Evolutionary conservation across 1,140 invertebrate genomes (phyloP), one percentile per base, ranked within the genome.

Genomic region (Drosophila repletoides): DNA sequence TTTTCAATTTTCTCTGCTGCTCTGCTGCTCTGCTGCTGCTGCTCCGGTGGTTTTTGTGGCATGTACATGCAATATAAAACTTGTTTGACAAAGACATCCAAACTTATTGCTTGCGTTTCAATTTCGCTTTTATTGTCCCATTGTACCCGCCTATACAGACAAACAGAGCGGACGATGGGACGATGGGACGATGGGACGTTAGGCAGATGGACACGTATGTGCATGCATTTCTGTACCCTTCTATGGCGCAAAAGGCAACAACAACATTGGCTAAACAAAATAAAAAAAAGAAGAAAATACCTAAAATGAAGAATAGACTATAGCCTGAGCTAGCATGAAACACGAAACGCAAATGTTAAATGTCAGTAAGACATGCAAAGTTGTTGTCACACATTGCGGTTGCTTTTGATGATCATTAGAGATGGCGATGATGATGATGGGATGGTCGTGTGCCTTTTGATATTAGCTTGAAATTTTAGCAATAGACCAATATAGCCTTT

Each of bases 291-390:
- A 51, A 61, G 33, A 61, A 34, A 40, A 26, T 22, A n/a, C n/a
- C n/a, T n/a, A 33, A 53, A 26, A 9, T 17, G 28, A 4, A 31
- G 48, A 53, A 12, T 22, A 5, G 36, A 43, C n/a, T n/a, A 46
- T 17, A 31, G 34, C 21, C n/a, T 26, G n/a, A 60, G 14, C 21
- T 67, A 53, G 51, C 58, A 74, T 71, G 75, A 74, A 86, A 83
- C 79, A 84, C 75, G 79, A 86, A 79, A 75, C 80, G 61, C 65
- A 79, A 84, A 86, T 74, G 79, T 79, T 77, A 86, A 79, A 86
- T 84, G 80, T 86, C 53, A 86, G 70, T 72, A 75, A 79, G 80
- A 86, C 79, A 84, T 86, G 79, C 79, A 72, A 84, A 86, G 71
- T 73, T 76, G 52, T 74, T 86, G 80, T 86, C 74, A 68, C 75